Conservation (phyloP, 2,888 invertebrate genomes). For the Galerucella pusilla region DNA sequence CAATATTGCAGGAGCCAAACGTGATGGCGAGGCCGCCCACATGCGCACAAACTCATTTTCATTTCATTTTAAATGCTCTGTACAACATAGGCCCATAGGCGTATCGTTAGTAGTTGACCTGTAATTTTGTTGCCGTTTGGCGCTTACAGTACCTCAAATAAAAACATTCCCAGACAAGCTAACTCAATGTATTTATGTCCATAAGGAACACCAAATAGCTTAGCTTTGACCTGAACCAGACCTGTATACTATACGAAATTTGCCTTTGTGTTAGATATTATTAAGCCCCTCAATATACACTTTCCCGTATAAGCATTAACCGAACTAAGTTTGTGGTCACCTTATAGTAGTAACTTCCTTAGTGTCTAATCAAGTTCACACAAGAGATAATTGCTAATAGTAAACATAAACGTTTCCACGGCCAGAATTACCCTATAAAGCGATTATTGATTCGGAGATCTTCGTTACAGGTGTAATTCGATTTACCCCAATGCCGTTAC, state of each 20-base stretch:
- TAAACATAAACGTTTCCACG: slow-evolving; percentile 38
- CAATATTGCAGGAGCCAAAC: too few relatives aligned
- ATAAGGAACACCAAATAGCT: too few relatives aligned
- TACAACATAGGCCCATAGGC: too few relatives aligned
- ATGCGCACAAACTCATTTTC: too few relatives aligned
- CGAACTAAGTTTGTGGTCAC: slow-evolving; percentile 33
- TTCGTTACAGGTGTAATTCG: slow-evolving; percentile 29
- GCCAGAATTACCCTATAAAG: slow-evolving; percentile 31
- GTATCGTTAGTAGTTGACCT: too few relatives aligned
- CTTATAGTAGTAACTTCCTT: slow-evolving; percentile 31
- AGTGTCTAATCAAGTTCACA: slow-evolving; percentile 38
- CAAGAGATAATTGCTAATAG: slow-evolving; percentile 40
- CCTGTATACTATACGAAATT: background rate
- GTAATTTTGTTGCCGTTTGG: too few relatives aligned
- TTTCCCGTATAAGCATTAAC: slow-evolving; percentile 32
- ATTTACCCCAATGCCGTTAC: background rate
- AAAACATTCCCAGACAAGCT: too few relatives aligned
- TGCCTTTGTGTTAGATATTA: slow-evolving; percentile 7
- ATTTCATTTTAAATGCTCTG: too few relatives aligned
- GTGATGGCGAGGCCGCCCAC: too few relatives aligned
- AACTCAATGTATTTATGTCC: too few relatives aligned
- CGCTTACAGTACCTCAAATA: too few relatives aligned
- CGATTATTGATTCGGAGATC: slow-evolving; percentile 34
- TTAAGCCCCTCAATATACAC: slow-evolving; percentile 5
- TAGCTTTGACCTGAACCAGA: background rate